These are phyloP conservation scores for Tragelaphus strepsiceros DNA, from an alignment of 2,113 vertebrate species.

Conservation along the genomic window DNA sequence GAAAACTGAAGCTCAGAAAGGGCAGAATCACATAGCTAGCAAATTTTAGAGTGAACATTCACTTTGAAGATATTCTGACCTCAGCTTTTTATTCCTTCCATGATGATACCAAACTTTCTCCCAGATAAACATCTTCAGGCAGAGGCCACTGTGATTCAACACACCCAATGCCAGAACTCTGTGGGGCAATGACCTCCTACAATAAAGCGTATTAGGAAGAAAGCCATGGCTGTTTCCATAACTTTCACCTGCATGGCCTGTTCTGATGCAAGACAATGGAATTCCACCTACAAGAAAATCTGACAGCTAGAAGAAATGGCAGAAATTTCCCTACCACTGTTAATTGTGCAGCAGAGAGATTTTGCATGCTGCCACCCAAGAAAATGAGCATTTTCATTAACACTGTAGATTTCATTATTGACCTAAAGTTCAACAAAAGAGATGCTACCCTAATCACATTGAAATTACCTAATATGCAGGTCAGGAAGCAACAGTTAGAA, in stretches of 20 bases:
- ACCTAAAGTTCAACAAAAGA: neutral
- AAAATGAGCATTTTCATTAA: conserved; percentile 31
- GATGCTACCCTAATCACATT: neutral
- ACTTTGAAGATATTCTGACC: neutral
- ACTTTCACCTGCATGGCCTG: neutral
- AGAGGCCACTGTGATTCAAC: neutral
- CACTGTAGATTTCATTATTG: neutral
- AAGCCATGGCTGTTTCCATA: neutral
- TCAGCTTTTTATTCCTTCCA: neutral
- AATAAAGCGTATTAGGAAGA: neutral
- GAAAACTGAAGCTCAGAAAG: neutral
- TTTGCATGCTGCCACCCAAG: neutral
- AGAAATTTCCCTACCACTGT: neutral
- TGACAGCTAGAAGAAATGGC: neutral
- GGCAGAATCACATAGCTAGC: neutral
- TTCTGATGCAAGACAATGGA: neutral
- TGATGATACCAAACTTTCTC: neutral
- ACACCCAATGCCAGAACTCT: neutral
- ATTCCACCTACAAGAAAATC: neutral
- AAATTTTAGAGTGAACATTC: neutral
- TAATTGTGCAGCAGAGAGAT: neutral
- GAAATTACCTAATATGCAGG: neutral
- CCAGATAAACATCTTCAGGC: neutral
- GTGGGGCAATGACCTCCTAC: neutral
- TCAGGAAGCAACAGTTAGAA: too few relatives aligned